Percentiles rank a stretch among this genome's conserved stretches.
These are phyloP conservation scores for Saccostrea echinata DNA, from an alignment of 1,140 invertebrate species.

Conservation along the genomic window DNA sequence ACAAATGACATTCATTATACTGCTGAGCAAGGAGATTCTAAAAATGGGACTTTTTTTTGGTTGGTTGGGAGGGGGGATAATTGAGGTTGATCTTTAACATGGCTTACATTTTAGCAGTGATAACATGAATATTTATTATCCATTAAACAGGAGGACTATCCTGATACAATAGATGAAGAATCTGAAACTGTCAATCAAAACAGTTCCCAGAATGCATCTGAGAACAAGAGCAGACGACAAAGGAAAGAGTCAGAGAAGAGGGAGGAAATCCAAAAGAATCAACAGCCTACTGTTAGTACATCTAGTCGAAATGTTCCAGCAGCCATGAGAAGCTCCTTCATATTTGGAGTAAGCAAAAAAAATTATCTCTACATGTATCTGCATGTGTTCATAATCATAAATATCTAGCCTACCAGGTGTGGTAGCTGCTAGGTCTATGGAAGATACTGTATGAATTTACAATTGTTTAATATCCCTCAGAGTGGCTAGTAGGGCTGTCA, in stretches of 20 bases:
- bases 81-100: background rate
- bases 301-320: constrained; percentile 57
- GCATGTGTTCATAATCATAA: no score
- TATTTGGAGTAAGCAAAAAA: constrained; percentile 70
- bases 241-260: constrained; percentile 7
- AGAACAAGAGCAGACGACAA: background rate
- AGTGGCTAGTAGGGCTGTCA: no score
- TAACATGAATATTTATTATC: background rate
- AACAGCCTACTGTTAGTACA: constrained; percentile 5
- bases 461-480: no score
- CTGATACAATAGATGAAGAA: constrained; percentile 43
- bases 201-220: constrained; percentile 25
- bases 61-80: no score
- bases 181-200: constrained; percentile 34
- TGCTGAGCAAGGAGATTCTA: no score
- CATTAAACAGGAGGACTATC: constrained; percentile 40
- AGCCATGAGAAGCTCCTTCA: constrained; percentile 76
- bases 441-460: no score
- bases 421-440: no score
- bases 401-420: no score
- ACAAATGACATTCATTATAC: no score
- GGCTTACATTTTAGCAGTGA: background rate
- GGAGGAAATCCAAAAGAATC: constrained; percentile 32
- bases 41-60: no score
- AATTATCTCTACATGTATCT: no score